Evolutionary conservation across 2,888 invertebrate genomes (phyloP), one percentile per base, ranked within the genome.

Genomic region (Dioctria linearis): DNA sequence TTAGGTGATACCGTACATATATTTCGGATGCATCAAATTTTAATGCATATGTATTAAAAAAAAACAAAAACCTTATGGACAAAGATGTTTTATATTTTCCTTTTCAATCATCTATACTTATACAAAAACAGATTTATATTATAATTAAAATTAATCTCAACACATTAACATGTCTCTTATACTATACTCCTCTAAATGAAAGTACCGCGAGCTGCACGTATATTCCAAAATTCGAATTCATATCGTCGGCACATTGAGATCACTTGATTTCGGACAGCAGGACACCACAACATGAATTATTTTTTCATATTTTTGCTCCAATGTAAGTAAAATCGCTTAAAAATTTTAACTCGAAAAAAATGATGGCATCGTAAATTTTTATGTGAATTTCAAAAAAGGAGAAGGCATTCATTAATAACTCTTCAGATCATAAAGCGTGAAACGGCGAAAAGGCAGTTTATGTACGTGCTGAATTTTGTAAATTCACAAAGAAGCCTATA

Each of bases 331-430:
- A 54, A 54, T 54, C 54, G 54, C 54, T 54, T 54, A 11, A 54
- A 54, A 54, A 25, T 25, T 54, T 54, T 54, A 54, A 54, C 4
- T n/a, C n/a, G 9, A 54, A 54, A 54, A 54, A 54, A 54, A 11
- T 54, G 2, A 54, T 11, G 6, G 54, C 54, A 54, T 54, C 54
- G 54, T 54, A 54, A 54, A 54, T 54, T 54, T 54, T 54, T 54
- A 54, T n/a, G 54, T 11, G 54, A 11, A 54, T 54, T 54, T 54
- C 54, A 54, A 54, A 54, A 54, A 54, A 54, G 54, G 54, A 54
- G 54, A 54, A 8, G 54, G 54, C n/a, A 54, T 54, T 54, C 54
- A 54, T 54, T 54, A 54, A 54, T 54, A 54, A 54, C 54, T 54
- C 54, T 6, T 2, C 54, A 54, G 54, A 54, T 54, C 54, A 54